Evolutionary conservation across 2,888 invertebrate genomes (phyloP).

Genomic region (Cistogaster globosa): DNA sequence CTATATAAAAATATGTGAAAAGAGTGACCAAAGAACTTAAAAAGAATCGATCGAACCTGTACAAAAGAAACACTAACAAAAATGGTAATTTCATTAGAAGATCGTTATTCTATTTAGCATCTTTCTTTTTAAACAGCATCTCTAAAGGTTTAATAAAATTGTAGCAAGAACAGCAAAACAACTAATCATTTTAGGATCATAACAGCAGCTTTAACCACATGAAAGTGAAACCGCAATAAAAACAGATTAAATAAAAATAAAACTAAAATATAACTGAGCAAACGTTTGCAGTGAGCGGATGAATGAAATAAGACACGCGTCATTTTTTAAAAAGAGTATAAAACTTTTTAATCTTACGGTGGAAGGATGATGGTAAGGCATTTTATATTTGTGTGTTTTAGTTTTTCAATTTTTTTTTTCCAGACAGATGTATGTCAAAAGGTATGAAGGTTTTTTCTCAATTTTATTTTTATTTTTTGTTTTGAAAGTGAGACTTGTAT

Average conservation of each 20-base stretch:
- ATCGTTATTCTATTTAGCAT: too few species aligned
- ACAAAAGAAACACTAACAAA: too few species aligned
- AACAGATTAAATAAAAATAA: conserved; percentile 16
- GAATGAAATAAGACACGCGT: conserved; percentile 56
- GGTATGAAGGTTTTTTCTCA: conserved; percentile 39
- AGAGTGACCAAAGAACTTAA: too few species aligned
- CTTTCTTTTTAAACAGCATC: too few species aligned
- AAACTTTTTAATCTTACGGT: conserved; percentile 30
- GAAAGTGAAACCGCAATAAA: conserved; percentile 68
- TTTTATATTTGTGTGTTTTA: background rate
- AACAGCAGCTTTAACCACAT: conserved; percentile 62
- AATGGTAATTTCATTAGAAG: too few species aligned
- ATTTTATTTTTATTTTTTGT: background rate
- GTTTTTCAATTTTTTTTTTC: background rate
- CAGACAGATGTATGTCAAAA: conserved; percentile 52
- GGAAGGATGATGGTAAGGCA: conserved; percentile 11
- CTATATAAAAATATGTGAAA: too few species aligned
- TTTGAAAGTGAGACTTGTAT: conserved; percentile 4
- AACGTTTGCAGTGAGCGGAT: conserved; percentile 17
- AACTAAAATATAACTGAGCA: background rate
- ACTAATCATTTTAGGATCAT: conserved; percentile 55
- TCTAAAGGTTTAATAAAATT: conserved; percentile 28
- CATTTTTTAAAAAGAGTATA: conserved; percentile 22
- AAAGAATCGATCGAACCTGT: too few species aligned
- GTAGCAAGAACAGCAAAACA: conserved; percentile 7